These are phyloP conservation scores for Collichthys lucidus DNA, from an alignment of 2,113 vertebrate species.

Conservation along the genomic window DNA sequence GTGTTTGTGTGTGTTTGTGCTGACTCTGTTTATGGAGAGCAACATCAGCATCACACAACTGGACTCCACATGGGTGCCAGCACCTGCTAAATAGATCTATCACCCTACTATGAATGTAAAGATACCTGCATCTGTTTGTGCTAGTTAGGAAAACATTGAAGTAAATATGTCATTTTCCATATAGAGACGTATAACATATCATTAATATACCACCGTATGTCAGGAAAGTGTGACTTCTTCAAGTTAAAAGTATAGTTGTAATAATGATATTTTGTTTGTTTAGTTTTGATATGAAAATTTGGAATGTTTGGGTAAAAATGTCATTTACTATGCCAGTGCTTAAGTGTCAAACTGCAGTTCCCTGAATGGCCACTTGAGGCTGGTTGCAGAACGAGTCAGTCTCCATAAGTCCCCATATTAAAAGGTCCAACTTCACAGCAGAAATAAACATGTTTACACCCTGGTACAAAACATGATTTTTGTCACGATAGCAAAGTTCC, in stretches of 20 bases:
- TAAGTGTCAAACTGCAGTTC: too few relatives aligned
- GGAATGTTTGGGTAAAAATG: neutral
- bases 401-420: too few relatives aligned
- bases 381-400: too few relatives aligned
- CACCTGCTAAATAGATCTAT: conserved; percentile 41
- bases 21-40: conserved; percentile 53
- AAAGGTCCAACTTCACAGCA: too few relatives aligned
- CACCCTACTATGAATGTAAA: neutral
- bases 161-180: neutral
- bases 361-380: too few relatives aligned
- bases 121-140: neutral
- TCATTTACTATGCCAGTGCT: too few relatives aligned
- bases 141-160: neutral
- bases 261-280: too few relatives aligned
- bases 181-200: neutral
- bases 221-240: neutral
- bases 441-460: too few relatives aligned
- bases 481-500: too few relatives aligned
- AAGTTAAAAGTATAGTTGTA: neutral
- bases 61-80: conserved; percentile 8
- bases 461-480: too few relatives aligned
- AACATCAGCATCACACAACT: conserved; percentile 48
- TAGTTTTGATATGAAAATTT: too few relatives aligned
- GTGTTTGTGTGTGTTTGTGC: conserved; percentile 53
- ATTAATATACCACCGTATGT: neutral